Percentiles rank a stretch among this genome's conserved stretches.
Conservation (phyloP, 2,888 invertebrate species). For the Opisthograptis luteolata region DNA sequence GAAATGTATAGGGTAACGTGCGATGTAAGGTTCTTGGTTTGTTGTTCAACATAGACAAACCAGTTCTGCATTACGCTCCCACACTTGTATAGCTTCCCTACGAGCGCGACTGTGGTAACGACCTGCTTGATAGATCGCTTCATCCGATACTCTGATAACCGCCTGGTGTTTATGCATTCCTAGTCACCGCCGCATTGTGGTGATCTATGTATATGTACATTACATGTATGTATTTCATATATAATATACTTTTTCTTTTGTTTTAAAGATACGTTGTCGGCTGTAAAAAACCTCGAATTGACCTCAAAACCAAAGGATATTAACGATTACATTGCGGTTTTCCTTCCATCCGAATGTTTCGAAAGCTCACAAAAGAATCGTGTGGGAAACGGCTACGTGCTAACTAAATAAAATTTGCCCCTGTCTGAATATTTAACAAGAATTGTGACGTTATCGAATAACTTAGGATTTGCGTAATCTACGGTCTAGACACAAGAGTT, state of each 20-base stretch:
- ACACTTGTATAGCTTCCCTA: conserved; percentile 77
- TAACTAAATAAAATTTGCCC: too few relatives aligned
- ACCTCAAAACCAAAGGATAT: conserved; percentile 39
- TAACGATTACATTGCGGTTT: conserved; percentile 50
- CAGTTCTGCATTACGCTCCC: conserved; percentile 71
- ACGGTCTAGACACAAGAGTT: too few relatives aligned
- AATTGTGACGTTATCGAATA: too few relatives aligned
- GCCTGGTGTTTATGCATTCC: conserved; percentile 53
- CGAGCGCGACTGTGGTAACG: conserved; percentile 65
- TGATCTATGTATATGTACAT: conserved; percentile 28
- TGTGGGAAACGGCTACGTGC: conserved; percentile 24
- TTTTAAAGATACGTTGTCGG: conserved; percentile 1
- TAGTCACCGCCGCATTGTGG: conserved; percentile 46
- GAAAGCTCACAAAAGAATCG: conserved; percentile 38
- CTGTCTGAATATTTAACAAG: too few relatives aligned
- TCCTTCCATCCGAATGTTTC: conserved; percentile 41
- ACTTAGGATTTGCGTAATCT: too few relatives aligned
- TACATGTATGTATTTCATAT: not conserved
- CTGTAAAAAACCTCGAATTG: conserved; percentile 20
- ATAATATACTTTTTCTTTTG: conserved; percentile 13
- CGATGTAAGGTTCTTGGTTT: conserved; percentile 43
- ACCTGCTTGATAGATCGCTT: conserved; percentile 72
- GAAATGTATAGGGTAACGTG: conserved; percentile 51
- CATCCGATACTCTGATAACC: conserved; percentile 70
- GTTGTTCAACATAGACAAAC: conserved; percentile 67